Evolutionary conservation across 2,113 vertebrate species (phyloP).

Genomic region (cattle (Bos taurus)): ARS-UCD2.0 NC_037333.1:63597501-63598000

Average conservation of each 20-base stretch:
- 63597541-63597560: not conserved
- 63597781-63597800: not conserved
- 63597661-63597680: not conserved
- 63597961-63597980: not conserved
- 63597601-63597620: not conserved
- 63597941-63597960: accelerated
- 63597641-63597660: not conserved
- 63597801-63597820: not conserved
- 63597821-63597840: not conserved
- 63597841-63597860: not conserved
- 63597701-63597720: not conserved
- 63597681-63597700: not conserved
- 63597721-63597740: not conserved
- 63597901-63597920: not conserved
- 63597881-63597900: not conserved
- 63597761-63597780: not conserved
- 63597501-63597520: not conserved
- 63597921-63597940: not conserved
- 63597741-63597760: not conserved
- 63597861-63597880: not conserved
- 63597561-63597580: not conserved
- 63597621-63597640: not conserved
- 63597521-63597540: slow-evolving; percentile 10
- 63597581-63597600: not conserved
- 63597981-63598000: not conserved